phyloP scores from a whole-genome alignment of 2,113 vertebrate species.

The Amphiprion percula region DNA sequence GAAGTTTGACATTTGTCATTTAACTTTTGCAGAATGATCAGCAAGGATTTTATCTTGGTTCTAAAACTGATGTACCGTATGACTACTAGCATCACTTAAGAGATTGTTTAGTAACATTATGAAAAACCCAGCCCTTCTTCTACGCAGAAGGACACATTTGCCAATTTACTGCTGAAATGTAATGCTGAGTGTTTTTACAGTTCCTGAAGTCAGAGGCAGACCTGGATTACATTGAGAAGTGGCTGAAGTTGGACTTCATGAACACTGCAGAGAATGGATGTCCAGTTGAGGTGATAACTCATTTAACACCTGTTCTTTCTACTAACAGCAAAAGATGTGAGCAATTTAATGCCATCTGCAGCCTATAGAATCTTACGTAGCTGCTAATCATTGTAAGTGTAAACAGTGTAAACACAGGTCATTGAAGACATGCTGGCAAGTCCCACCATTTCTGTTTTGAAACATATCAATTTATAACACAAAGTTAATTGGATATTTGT shows the following conservation, averaged over 20 bases:
- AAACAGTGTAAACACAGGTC: not conserved
- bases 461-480: too few species aligned
- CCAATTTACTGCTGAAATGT: not conserved
- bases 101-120: too few species aligned
- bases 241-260: slow-evolving; percentile 91
- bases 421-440: not conserved
- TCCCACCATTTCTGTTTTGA: too few species aligned
- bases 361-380: not conserved
- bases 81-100: too few species aligned
- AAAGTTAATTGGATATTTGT: too few species aligned
- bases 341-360: not conserved
- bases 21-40: too few species aligned
- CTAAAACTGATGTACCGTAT: too few species aligned
- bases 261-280: slow-evolving; percentile 79
- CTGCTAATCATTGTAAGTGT: not conserved
- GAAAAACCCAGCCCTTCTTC: too few species aligned
- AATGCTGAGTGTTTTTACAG: slow-evolving; percentile 81
- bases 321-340: not conserved
- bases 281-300: slow-evolving; percentile 82
- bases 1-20: too few species aligned
- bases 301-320: not conserved
- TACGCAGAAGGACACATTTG: too few species aligned
- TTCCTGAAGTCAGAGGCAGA: slow-evolving; percentile 96
- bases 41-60: too few species aligned
- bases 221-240: slow-evolving; percentile 92